phyloP scores from a whole-genome alignment of 2,888 invertebrate species.

The Tetrapedia diversipes region DNA sequence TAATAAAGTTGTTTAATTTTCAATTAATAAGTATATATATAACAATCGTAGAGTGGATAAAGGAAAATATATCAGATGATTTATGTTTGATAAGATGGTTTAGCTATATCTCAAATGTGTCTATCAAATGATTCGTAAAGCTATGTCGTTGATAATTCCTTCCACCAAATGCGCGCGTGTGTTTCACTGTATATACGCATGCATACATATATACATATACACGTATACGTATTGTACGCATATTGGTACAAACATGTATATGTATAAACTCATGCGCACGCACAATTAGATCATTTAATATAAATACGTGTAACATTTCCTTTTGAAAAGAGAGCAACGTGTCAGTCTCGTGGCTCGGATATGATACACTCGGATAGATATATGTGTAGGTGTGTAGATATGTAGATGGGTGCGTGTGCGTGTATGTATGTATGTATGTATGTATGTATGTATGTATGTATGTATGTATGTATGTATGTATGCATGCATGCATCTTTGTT shows the following conservation, averaged over 20 bases:
- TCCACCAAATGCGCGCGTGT: background rate
- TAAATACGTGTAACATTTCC: slow-evolving; percentile 39
- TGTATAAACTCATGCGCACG: slow-evolving; percentile 2
- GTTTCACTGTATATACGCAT: slow-evolving; percentile 29
- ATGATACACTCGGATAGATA: slow-evolving; percentile 84
- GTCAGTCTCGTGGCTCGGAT: slow-evolving; percentile 85
- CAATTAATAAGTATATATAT: too few relatives aligned
- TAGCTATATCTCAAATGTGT: background rate
- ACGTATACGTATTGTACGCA: background rate
- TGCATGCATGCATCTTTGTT: background rate
- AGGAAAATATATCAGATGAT: too few relatives aligned
- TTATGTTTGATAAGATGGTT: background rate
- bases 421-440: background rate
- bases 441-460: slow-evolving; percentile 60
- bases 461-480: slow-evolving; percentile 65
- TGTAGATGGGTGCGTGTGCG: background rate
- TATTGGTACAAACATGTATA: slow-evolving; percentile 8
- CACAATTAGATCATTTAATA: slow-evolving; percentile 7
- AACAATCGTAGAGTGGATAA: too few relatives aligned
- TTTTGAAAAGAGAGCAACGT: slow-evolving; percentile 71
- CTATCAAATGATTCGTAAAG: background rate
- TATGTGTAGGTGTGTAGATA: background rate
- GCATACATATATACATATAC: background rate
- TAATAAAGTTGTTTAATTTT: background rate
- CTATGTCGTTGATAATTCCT: background rate